Evolutionary conservation across 2,113 vertebrate genomes (phyloP).

Genomic region (Mesocricetus auratus): DNA sequence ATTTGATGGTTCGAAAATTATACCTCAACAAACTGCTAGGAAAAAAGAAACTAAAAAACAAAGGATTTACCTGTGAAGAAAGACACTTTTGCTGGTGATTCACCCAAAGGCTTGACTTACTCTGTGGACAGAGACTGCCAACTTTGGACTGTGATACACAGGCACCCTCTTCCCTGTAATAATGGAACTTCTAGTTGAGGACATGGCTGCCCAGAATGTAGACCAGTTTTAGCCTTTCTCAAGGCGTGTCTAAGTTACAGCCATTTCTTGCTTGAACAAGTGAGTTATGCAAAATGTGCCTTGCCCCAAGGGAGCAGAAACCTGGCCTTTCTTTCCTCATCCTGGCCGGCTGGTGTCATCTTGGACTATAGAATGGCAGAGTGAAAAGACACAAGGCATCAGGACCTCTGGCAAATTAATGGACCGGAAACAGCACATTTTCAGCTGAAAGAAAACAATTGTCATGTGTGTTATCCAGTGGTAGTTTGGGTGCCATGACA

Average conservation of each 20-base stretch:
- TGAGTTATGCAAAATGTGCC: background rate
- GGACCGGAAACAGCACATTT: background rate
- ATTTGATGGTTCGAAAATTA: constrained; percentile 4
- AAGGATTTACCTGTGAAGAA: background rate
- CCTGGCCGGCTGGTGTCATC: background rate
- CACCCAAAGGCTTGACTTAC: background rate
- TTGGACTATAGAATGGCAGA: background rate
- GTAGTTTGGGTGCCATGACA: background rate
- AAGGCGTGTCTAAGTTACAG: background rate
- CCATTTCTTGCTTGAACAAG: no score
- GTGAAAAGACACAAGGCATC: background rate
- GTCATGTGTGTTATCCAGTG: background rate
- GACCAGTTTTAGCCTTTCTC: background rate
- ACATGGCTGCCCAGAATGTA: background rate
- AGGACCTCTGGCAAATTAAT: background rate
- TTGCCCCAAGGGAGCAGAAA: background rate
- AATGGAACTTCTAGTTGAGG: background rate
- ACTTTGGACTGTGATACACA: background rate
- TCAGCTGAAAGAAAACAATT: background rate
- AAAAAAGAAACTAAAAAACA: no score
- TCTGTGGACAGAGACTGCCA: background rate
- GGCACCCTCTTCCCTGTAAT: background rate
- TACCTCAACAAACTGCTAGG: background rate
- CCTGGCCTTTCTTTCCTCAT: background rate
- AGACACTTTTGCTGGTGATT: background rate